Evolutionary conservation across 2,113 vertebrate species (phyloP), one percentile per base, ranked within the genome.

Genomic region (Gobiocypris rarus): DNA sequence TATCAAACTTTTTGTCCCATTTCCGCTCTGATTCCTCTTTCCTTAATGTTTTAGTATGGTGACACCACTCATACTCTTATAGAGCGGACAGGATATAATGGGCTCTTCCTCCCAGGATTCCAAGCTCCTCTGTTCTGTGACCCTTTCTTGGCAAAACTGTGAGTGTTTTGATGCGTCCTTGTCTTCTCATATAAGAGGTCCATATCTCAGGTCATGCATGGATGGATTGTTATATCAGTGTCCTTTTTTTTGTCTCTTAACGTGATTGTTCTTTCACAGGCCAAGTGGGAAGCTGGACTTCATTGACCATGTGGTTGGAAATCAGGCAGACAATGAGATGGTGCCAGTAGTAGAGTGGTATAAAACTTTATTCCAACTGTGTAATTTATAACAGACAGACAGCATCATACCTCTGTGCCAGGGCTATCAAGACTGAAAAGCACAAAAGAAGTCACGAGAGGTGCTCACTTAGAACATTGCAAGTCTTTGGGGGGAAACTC

Each of bases 11-110:
- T 28, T 8, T 67, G 31, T 38, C 63, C 31, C 38, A 41, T n/a
- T 52, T 52, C 34, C 3, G 26, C n/a, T 48, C 48, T 73, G 41
- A 34, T 31, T 15, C 19, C n/a, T 43, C 9, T 76, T 74, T 85
- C 10, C n/a, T 58, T 4, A 48, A 43, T 52, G 6, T 52, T 50
- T 78, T 86, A 99, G 98, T 99, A 97, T 0, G 98, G 98, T 1
- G 98, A 99, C 89, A 99, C 97, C 28, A 98, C 96, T 0, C 98
- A 99, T 91, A 99, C 97, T 4, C 89, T 99, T 85, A 94, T 99
- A 90, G 98, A 99, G 88, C 96, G 97, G 85, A 88, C 89, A 24
- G 93, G 91, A 84, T 99, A 98, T 91, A 94, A 73, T 0, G 98
- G 98, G 10, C 84, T 92, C 58, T 99, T 98, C 89, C 89, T 99